Evolutionary conservation across 64 coral and sea anemone species (phyloP), one percentile per base, ranked within the genome.

Genomic region (Montipora efflorescens): DNA sequence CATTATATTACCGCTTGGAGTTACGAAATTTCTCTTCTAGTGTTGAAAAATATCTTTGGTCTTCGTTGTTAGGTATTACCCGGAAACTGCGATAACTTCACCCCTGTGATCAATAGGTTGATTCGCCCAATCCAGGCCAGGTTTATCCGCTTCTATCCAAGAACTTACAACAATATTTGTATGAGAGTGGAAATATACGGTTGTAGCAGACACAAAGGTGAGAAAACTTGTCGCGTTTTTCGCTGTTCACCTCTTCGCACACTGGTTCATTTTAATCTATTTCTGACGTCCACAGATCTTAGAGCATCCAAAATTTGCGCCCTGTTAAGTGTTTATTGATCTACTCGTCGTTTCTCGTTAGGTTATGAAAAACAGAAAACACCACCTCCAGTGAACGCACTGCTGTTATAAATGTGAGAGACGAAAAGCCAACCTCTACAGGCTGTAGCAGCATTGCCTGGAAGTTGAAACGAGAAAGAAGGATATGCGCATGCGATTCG

Each of bases 171-270:
- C 18, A 83, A 81, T 47, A 52, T 95, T 7, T 95, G 94, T 55
- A 95, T 91, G 89, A 86, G 89, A 79, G 94, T 91, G 14, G 94
- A 95, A 66, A 48, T 95, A 4, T 95, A 91, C 74, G 94, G 94
- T 3, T 95, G 89, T 72, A 91, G 71, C 46, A 85, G 82, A n/a
- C 62, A 85, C 0, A 85, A 85, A 71, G 82, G 82, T 70, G 13
- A 70, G 62, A 9, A 5, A 43, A 18, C n/a, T 13, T 36, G 36
- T 36, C 36, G 36, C 36, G 36, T 36, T 36, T 36, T 36, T 36
- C 36, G 36, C 36, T 36, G 36, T 36, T 15, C 61, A 64, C 9
- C 61, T 14, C 14, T 12, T 64, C 61, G 14, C 9, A 14, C 61
- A 14, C 13, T 64, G 8, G 61, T 28, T 28, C 28, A 28, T 28